These are phyloP conservation scores for Saccostrea glomerata DNA, from an alignment of 1,140 invertebrate species.

Conservation along the genomic window DNA sequence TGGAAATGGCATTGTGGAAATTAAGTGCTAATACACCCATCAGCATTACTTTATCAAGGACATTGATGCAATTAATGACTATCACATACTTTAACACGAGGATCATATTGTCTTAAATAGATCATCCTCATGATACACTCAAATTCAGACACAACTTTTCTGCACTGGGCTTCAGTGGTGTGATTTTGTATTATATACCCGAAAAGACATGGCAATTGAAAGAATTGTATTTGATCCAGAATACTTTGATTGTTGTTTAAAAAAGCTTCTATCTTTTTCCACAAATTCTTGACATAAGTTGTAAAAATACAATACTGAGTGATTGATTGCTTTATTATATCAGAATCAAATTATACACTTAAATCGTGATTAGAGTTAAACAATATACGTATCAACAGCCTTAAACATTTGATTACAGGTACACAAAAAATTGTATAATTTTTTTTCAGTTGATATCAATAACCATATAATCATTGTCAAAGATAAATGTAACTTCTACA, in stretches of 20 bases:
- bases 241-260: constrained; percentile 15
- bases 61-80: no score
- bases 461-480: no score
- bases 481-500: no score
- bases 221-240: not conserved
- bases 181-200: constrained; percentile 43
- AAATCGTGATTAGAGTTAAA: not conserved
- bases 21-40: not conserved
- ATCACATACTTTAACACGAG: no score
- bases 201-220: constrained; percentile 24
- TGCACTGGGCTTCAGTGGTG: constrained; percentile 29
- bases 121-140: not conserved
- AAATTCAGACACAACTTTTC: constrained; percentile 37
- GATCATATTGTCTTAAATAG: no score
- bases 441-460: no score
- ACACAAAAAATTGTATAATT: no score
- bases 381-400: no score
- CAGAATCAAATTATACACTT: not conserved
- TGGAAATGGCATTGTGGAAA: constrained; percentile 33
- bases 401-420: no score
- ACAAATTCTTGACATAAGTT: not conserved
- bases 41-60: no score
- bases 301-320: not conserved
- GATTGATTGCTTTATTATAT: not conserved
- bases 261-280: no score